A percentile compares a stretch with the other conserved stretches of the same genome.
These are phyloP conservation scores for Amorpha juglandis DNA, from an alignment of 2,888 invertebrate genomes.

Conservation along the genomic window DNA sequence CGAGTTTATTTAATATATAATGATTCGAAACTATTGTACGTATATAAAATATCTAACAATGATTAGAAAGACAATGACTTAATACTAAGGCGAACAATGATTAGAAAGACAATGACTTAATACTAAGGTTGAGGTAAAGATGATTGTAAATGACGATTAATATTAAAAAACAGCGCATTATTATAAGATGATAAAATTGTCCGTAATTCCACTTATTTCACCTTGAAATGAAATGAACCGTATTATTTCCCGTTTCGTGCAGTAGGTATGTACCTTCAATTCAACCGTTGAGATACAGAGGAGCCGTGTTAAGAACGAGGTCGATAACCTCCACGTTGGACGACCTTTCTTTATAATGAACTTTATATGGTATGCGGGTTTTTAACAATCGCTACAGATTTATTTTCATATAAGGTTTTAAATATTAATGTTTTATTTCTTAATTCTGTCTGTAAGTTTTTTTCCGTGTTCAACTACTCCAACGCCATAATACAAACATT, in stretches of 20 bases:
- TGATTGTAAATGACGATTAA: neutral
- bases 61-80: neutral
- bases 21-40: too few relatives aligned
- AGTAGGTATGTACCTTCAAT: conserved; percentile 68
- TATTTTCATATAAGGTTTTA: neutral
- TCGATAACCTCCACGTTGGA: conserved; percentile 69
- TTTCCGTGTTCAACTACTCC: neutral
- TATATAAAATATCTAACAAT: too few relatives aligned
- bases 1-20: too few relatives aligned
- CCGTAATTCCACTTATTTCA: conserved; percentile 39
- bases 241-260: conserved; percentile 79
- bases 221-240: conserved; percentile 74
- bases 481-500: neutral
- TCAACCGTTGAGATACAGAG: conserved; percentile 69
- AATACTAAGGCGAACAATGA: too few relatives aligned
- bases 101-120: neutral
- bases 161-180: conserved; percentile 25
- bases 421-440: too few relatives aligned
- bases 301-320: conserved; percentile 60
- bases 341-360: conserved; percentile 42
- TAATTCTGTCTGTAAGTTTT: too few relatives aligned
- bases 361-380: conserved; percentile 12
- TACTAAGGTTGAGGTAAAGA: too few relatives aligned
- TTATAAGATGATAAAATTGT: conserved; percentile 43
- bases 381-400: conserved; percentile 1